These are phyloP conservation scores for Phalacrocorax pelagicus DNA, from an alignment of 2,113 vertebrate species.

Conservation along the genomic window DNA sequence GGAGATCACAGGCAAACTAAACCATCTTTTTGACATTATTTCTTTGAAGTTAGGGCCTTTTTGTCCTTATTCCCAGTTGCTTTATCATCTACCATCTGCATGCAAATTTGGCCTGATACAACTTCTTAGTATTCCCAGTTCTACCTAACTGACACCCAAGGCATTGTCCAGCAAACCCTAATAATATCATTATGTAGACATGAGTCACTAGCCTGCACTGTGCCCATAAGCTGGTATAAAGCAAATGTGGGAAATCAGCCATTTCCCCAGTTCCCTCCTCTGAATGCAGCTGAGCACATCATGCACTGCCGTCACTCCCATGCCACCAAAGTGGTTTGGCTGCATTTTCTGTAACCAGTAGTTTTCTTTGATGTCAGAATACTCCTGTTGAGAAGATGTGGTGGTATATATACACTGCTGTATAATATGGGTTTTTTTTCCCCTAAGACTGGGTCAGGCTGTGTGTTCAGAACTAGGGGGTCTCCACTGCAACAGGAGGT, in stretches of 20 bases:
- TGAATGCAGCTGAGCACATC: rapidly evolving
- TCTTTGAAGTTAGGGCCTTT: background rate
- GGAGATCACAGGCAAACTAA: background rate
- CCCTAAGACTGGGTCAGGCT: rapidly evolving
- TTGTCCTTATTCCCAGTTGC: background rate
- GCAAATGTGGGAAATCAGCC: background rate
- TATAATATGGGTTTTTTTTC: rapidly evolving
- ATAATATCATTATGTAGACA: background rate
- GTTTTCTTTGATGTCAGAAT: background rate
- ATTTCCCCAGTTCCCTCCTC: background rate
- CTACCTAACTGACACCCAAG: background rate
- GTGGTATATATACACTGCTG: background rate
- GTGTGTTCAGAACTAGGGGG: background rate
- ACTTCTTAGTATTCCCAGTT: background rate
- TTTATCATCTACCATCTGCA: background rate
- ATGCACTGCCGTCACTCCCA: background rate
- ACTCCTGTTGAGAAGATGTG: background rate
- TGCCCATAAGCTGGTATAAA: background rate
- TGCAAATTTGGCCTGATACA: background rate
- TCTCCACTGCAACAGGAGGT: background rate
- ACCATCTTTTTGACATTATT: background rate
- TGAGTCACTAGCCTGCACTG: background rate
- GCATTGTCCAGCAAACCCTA: background rate
- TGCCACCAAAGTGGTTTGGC: background rate
- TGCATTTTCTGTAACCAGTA: background rate